These are phyloP conservation scores for Hemaris fuciformis DNA, from an alignment of 2,888 invertebrate genomes.

Conservation along the genomic window DNA sequence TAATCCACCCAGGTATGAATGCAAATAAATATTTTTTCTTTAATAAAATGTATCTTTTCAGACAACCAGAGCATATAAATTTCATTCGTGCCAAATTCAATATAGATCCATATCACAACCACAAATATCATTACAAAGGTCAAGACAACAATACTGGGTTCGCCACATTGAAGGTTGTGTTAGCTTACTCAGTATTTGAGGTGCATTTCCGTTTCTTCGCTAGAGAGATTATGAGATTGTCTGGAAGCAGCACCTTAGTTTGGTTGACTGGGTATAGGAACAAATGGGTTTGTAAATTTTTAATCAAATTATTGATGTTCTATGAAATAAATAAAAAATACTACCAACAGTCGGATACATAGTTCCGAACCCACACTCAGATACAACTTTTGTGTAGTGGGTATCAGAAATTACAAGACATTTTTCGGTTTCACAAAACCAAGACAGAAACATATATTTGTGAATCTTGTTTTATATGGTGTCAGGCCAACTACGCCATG, in stretches of 20 bases:
- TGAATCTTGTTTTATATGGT: no score
- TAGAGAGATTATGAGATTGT: slow-evolving; percentile 83
- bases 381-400: no score
- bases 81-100: slow-evolving; percentile 57
- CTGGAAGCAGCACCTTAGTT: slow-evolving; percentile 58
- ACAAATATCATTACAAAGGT: slow-evolving; percentile 53
- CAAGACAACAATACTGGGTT: slow-evolving; percentile 45
- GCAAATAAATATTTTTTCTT: not conserved
- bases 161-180: slow-evolving; percentile 44
- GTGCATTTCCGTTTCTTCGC: slow-evolving; percentile 79
- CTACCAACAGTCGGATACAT: no score
- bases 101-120: slow-evolving; percentile 51
- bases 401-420: no score
- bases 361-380: no score
- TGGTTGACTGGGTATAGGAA: slow-evolving; percentile 69
- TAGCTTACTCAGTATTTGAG: slow-evolving; percentile 82
- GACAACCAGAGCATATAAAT: slow-evolving; percentile 56
- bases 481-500: no score
- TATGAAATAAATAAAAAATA: no score
- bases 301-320: not conserved
- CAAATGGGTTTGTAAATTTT: slow-evolving; percentile 53
- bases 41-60: slow-evolving; percentile 28
- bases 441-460: no score
- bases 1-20: not conserved
- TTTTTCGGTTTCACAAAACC: no score